A percentile compares a stretch with the other conserved stretches of the same genome.
These are phyloP conservation scores for Pseudococcus jackbeardsleyi DNA, from an alignment of 2,888 invertebrate species.

Conservation along the genomic window DNA sequence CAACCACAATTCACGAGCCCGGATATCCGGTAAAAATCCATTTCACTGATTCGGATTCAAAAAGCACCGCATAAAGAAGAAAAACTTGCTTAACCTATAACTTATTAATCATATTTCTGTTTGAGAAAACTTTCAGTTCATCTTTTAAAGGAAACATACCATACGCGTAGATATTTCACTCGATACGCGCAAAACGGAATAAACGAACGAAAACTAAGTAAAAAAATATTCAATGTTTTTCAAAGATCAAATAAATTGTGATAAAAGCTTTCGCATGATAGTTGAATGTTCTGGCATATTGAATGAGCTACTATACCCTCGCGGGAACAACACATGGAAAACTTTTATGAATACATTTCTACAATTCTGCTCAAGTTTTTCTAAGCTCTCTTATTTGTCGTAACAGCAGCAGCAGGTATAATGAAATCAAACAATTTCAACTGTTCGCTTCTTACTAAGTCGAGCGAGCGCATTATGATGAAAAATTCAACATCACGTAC, in stretches of 20 bases:
- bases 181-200: background rate
- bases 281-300: constrained; percentile 14
- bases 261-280: constrained; percentile 24
- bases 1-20: too few relatives aligned
- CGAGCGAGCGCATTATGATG: background rate
- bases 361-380: background rate
- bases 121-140: background rate
- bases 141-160: background rate
- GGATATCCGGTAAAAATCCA: too few relatives aligned
- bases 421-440: constrained; percentile 19
- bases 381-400: background rate
- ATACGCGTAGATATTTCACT: background rate
- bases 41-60: too few relatives aligned
- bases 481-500: constrained; percentile 19
- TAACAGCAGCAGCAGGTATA: background rate
- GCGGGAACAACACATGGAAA: constrained; percentile 24
- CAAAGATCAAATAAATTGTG: constrained; percentile 28
- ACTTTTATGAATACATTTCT: constrained; percentile 24
- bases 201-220: constrained; percentile 6
- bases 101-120: constrained; percentile 10
- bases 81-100: background rate
- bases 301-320: constrained; percentile 16
- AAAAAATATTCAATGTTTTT: constrained; percentile 32
- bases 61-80: background rate
- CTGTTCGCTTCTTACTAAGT: background rate